Conservation (phyloP, 2,888 invertebrate species). For the Palloptera scutellata region DNA sequence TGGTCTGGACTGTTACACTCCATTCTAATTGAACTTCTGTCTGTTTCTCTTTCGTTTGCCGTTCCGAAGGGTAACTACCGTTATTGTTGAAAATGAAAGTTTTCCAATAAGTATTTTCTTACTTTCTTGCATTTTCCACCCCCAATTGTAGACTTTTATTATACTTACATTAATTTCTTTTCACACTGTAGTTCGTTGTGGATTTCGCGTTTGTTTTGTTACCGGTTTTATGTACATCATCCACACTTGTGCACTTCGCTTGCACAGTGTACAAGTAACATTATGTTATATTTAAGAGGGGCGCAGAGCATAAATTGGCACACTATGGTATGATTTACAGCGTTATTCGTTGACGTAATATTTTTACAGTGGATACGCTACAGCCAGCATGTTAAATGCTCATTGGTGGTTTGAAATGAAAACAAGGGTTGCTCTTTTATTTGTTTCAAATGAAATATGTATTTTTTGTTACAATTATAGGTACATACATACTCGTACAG, state of each 20-base stretch:
- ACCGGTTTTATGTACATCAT: slow-evolving; percentile 19
- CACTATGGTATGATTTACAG: no score
- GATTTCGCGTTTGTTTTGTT: slow-evolving; percentile 26
- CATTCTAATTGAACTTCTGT: slow-evolving; percentile 52
- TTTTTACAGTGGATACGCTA: no score
- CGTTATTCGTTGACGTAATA: no score
- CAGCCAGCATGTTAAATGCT: background rate
- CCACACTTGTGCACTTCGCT: background rate
- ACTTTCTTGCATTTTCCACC: slow-evolving; percentile 43
- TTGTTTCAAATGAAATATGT: background rate
- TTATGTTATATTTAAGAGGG: background rate
- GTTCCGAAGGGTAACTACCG: slow-evolving; percentile 44
- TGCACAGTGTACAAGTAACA: background rate
- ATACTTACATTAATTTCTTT: slow-evolving; percentile 1
- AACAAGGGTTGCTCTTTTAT: background rate
- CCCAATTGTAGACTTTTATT: slow-evolving; percentile 48
- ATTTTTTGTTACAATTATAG: background rate
- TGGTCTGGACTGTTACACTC: slow-evolving; percentile 39
- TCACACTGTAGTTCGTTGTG: background rate
- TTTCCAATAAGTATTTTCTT: slow-evolving; percentile 23
- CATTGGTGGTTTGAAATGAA: background rate
- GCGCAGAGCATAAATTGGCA: no score
- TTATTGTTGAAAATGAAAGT: slow-evolving; percentile 38
- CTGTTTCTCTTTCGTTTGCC: slow-evolving; percentile 6
- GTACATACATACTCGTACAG: background rate